A percentile compares a stretch with the other conserved stretches of the same genome.
These are phyloP conservation scores for Pseudomyrmex flavicornis DNA, from an alignment of 1,140 invertebrate species.

Conservation along the genomic window DNA sequence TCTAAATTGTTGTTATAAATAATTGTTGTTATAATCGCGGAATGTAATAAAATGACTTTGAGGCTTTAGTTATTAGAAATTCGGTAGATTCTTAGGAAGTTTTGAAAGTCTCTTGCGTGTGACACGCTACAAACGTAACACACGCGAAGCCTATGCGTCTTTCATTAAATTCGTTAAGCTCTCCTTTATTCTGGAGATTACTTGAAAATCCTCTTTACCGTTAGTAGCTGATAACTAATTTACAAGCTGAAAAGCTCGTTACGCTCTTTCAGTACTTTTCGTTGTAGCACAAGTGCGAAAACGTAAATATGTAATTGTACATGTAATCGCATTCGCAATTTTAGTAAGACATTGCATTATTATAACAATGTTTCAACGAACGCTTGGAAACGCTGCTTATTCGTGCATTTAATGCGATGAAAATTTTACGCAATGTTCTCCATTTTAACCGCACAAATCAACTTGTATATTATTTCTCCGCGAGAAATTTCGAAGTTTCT, in stretches of 20 bases:
- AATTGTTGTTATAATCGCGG: too few species aligned
- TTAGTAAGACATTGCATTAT: not conserved
- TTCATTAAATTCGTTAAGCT: conserved; percentile 31
- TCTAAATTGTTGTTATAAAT: too few species aligned
- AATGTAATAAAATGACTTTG: too few species aligned
- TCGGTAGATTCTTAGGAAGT: too few species aligned
- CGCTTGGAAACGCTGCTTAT: too few species aligned
- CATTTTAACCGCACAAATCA: not conserved
- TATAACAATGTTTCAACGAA: not conserved
- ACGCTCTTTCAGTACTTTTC: conserved; percentile 26
- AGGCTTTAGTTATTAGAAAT: too few species aligned
- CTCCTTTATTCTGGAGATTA: conserved; percentile 35
- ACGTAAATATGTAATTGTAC: conserved; percentile 8
- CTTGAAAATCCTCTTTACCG: conserved; percentile 44
- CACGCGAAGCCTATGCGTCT: not conserved
- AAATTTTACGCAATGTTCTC: not conserved
- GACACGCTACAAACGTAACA: not conserved
- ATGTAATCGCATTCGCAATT: not conserved
- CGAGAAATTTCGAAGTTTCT: not conserved
- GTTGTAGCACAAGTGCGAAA: not conserved
- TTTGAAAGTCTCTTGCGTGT: not conserved
- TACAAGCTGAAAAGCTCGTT: conserved; percentile 30
- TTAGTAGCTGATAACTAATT: conserved; percentile 38
- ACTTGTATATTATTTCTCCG: not conserved
- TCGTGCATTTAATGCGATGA: not conserved